Conservation (phyloP, 2,888 invertebrate genomes). For the Lasioglossum morio region DNA sequence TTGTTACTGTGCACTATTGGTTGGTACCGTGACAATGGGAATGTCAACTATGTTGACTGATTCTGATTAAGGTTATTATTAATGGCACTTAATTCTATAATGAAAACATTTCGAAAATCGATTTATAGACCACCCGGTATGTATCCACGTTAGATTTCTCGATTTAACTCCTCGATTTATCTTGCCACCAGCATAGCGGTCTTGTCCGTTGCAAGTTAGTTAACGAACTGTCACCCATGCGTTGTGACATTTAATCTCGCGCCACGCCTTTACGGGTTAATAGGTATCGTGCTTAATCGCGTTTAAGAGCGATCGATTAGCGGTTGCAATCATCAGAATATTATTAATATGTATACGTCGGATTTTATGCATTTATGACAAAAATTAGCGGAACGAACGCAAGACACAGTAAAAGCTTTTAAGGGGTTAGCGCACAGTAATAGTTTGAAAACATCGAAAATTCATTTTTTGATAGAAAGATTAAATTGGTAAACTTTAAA, state of each 20-base stretch:
- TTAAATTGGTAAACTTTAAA: no score
- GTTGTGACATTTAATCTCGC: conserved; percentile 52
- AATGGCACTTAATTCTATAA: not conserved
- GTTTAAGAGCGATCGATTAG: conserved; percentile 22
- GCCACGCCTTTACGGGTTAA: conserved; percentile 25
- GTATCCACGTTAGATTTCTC: conserved; percentile 36
- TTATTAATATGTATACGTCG: not conserved
- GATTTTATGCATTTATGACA: not conserved
- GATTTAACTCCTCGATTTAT: conserved; percentile 47
- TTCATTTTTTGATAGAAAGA: no score
- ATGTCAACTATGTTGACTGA: no score
- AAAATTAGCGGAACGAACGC: not conserved
- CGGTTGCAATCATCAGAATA: not conserved
- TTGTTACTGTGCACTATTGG: no score
- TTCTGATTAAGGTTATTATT: no score
- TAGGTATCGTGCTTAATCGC: conserved; percentile 19
- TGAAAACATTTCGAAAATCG: not conserved
- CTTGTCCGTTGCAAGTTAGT: conserved; percentile 58
- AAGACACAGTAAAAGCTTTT: no score
- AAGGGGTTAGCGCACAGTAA: no score
- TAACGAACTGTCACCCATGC: conserved; percentile 49
- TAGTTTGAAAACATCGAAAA: no score
- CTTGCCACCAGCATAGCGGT: conserved; percentile 27
- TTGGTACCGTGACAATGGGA: no score
- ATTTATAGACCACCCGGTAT: not conserved